A percentile compares a stretch with the other conserved stretches of the same genome.
These are phyloP conservation scores for Avahi laniger DNA, from an alignment of 2,797 vertebrate genomes.

Conservation along the genomic window DNA sequence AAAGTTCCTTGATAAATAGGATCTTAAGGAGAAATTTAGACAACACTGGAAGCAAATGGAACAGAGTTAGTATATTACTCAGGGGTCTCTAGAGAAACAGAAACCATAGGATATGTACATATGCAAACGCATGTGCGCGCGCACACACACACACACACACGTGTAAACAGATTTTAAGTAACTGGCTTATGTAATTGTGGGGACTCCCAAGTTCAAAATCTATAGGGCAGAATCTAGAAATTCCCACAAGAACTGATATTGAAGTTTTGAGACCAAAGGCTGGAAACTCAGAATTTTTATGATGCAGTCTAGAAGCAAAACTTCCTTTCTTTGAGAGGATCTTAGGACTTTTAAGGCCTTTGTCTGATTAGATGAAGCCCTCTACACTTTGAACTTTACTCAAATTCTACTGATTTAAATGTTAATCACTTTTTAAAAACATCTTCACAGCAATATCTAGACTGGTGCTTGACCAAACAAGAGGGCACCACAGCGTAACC, in stretches of 20 bases:
- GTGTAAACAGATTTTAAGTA: background rate
- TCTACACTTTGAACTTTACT: background rate
- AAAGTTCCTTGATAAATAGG: background rate
- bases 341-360: background rate
- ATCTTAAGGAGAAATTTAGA: background rate
- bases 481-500: background rate
- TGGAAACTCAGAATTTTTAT: background rate
- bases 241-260: background rate
- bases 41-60: background rate
- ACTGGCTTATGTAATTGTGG: background rate
- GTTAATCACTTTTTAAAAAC: background rate
- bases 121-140: too few relatives aligned
- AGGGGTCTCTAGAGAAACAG: background rate
- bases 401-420: slow-evolving; percentile 10
- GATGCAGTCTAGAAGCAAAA: background rate
- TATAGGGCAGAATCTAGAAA: background rate
- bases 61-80: background rate
- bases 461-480: background rate
- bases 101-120: background rate
- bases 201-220: background rate
- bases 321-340: background rate
- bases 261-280: background rate
- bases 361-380: background rate
- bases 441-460: background rate
- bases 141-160: accelerated